A percentile compares a stretch with the other conserved stretches of the same genome.
These are phyloP conservation scores for Panthera leo DNA, from an alignment of 2,113 vertebrate genomes.

Conservation along the genomic window DNA sequence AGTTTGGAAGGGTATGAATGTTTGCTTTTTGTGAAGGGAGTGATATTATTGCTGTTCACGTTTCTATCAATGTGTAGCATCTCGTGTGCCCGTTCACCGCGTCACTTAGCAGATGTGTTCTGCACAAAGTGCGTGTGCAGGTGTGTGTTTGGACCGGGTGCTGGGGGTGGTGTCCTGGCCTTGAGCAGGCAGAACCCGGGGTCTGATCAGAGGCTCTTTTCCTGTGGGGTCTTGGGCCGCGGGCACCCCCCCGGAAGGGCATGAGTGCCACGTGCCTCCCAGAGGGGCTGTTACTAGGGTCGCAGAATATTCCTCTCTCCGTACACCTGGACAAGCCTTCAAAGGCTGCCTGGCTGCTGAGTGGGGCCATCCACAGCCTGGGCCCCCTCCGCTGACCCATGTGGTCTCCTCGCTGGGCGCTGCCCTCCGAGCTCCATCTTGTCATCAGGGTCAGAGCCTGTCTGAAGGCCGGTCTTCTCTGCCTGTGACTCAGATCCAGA, in stretches of 20 bases:
- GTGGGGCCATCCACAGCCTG: background rate
- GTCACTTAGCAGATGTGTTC: background rate
- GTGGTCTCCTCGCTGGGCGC: background rate
- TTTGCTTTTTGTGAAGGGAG: background rate
- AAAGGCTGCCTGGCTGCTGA: background rate
- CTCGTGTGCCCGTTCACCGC: accelerated
- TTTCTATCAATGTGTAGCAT: accelerated
- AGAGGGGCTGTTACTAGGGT: background rate
- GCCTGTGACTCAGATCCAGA: background rate
- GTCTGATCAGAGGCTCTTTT: background rate
- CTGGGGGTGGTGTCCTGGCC: accelerated
- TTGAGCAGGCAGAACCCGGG: accelerated
- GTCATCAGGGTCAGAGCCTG: accelerated
- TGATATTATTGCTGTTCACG: accelerated
- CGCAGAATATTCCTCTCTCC: background rate
- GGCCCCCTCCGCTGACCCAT: accelerated
- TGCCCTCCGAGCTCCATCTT: accelerated
- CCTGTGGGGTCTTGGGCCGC: background rate
- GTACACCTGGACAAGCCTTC: too few species aligned
- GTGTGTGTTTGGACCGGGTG: accelerated
- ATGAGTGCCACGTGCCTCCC: accelerated
- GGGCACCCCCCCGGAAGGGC: accelerated
- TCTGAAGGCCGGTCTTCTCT: too few species aligned
- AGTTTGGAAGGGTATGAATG: accelerated
- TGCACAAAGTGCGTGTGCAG: accelerated